Base-by-base conservation (phyloP, 2,113 vertebrate species). In the Pongo abelii region DNA sequence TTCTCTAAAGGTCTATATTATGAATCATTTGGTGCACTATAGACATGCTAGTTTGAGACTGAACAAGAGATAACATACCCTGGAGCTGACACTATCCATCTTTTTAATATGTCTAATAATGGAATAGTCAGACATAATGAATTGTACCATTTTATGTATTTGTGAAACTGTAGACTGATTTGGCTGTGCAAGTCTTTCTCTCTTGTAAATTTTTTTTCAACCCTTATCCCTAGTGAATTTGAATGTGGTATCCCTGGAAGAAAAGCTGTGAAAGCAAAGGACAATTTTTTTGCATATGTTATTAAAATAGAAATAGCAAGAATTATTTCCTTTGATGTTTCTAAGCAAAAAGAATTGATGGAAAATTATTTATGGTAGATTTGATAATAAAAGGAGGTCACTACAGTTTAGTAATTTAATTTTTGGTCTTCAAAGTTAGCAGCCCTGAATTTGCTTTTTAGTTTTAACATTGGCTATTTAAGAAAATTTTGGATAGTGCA, bases 91-190 rank as follows among this genome's bases (percentile, higher is more conserved):
- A 84, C 18, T 84, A 84, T 95, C 20, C 10, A 84, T 97, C 79
- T 94, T 93, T 96, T 94, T 95, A 97, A 97, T 97, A 83, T 77
- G 77, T 46, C 78, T 93, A 97, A 93, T 96, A 96, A 97, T 86
- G 50, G 38, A 70, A 79, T 89, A 97, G 38, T 96, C 74, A 97
- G 30, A 94, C 57, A 90, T 79, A 97, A 91, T 95, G 43, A 94
- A 84, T 95, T 55, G 46, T 32, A 81, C 20, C 40, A 11, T 88
- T 96, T 96, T 80, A 83, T 97, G 79, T 32, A 84, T 89, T 40
- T 81, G 13, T 92, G 83, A 90, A 96, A 87, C 8, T 91, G 84
- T 64, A 78, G 70, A 46, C 38, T 50, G 35, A 48, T 96, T 92
- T 94, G 46, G 17, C n/a, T 87, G 2, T 43, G 10, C 43, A 64